A percentile compares a stretch with the other conserved stretches of the same genome.
These are phyloP conservation scores for Hucho hucho DNA, from an alignment of 2,113 vertebrate genomes.

Conservation along the genomic window DNA sequence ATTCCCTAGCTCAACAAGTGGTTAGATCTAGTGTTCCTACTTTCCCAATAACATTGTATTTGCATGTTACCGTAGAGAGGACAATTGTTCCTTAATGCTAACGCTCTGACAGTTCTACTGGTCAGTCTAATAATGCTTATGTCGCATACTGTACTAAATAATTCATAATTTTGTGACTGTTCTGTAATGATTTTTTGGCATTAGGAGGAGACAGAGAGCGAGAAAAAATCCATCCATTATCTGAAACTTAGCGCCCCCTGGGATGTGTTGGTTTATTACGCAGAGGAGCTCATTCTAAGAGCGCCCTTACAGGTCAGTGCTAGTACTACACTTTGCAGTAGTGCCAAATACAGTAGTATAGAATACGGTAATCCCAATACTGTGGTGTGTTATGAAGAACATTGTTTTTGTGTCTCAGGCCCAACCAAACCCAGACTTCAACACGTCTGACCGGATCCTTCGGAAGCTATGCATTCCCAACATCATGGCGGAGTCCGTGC, in stretches of 20 bases:
- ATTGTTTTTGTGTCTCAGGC: constrained; percentile 58
- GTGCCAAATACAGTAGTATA: too few relatives aligned
- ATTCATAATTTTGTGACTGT: background rate
- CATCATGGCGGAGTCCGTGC: constrained; percentile 67
- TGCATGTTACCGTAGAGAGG: too few relatives aligned
- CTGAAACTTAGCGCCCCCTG: constrained; percentile 74
- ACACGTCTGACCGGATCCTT: constrained; percentile 64
- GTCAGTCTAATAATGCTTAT: background rate
- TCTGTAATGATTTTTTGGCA: background rate
- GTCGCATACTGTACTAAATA: background rate
- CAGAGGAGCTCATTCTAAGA: constrained; percentile 73
- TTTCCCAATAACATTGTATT: background rate
- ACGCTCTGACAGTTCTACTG: background rate
- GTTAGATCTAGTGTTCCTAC: background rate
- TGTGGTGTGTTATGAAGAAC: background rate
- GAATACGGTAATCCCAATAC: too few relatives aligned
- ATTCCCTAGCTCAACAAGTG: background rate
- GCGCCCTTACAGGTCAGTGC: constrained; percentile 72
- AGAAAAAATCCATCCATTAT: constrained; percentile 72
- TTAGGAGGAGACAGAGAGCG: constrained; percentile 76
- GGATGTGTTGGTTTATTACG: constrained; percentile 70
- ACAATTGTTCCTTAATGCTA: too few relatives aligned
- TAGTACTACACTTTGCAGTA: background rate
- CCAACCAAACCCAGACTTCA: constrained; percentile 68
- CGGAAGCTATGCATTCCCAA: constrained; percentile 66